A percentile compares a stretch with the other conserved stretches of the same genome.
Evolutionary conservation across 2,113 vertebrate species (phyloP).

Genomic region (Pristiophorus japonicus): DNA sequence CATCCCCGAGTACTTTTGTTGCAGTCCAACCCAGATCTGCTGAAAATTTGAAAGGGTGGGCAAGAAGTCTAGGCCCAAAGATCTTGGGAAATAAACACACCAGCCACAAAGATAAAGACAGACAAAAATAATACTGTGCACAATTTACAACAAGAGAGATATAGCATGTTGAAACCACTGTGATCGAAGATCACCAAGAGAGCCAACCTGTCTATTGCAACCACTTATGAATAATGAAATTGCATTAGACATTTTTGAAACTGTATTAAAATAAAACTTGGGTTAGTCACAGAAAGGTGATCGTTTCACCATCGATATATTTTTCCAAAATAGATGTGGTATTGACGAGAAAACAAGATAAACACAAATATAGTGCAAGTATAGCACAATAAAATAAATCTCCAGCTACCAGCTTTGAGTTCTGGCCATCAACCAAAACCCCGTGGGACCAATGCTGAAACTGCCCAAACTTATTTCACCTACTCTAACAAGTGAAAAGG

Average conservation of each 20-base stretch:
- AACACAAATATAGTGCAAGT: background rate
- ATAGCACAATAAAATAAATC: background rate
- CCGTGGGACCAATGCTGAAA: background rate
- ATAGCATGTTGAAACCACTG: no score
- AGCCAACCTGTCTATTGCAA: background rate
- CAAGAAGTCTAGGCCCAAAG: background rate
- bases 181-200: no score
- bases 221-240: background rate
- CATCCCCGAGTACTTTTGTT: no score
- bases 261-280: no score
- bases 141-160: no score
- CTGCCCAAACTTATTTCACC: background rate
- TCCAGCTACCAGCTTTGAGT: background rate
- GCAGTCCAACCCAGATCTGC: background rate
- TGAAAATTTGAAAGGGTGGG: background rate
- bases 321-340: background rate
- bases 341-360: no score
- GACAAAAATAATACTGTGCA: no score
- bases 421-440: background rate
- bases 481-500: background rate
- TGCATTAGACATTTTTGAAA: background rate
- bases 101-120: no score
- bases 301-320: background rate
- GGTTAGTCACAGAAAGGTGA: no score
- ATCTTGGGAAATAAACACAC: no score